Evolutionary conservation across 2,113 vertebrate species (phyloP).

Genomic region (Embiotoca jacksoni): DNA sequence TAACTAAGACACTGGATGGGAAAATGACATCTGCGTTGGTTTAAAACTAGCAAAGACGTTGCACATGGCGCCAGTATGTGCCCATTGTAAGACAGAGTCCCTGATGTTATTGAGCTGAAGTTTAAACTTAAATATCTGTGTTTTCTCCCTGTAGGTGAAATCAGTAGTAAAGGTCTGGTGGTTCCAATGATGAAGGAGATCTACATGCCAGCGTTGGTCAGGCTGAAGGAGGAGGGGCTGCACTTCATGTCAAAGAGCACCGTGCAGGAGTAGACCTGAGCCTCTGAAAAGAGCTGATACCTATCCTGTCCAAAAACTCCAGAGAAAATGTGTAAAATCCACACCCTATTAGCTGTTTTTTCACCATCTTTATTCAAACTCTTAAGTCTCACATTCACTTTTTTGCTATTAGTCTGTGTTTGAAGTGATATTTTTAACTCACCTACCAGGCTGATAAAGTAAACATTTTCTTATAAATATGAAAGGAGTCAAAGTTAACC

Average conservation of each 20-base stretch:
- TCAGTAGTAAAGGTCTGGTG: conserved; percentile 90
- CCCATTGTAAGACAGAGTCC: too few species aligned
- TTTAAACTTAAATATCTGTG: not conserved
- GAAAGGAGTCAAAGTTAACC: too few species aligned
- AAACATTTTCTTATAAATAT: too few species aligned
- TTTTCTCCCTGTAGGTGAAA: conserved; percentile 87
- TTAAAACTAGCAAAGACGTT: too few species aligned
- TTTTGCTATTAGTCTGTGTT: too few species aligned
- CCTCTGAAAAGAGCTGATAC: not conserved
- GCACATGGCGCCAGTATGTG: too few species aligned
- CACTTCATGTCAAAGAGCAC: conserved; percentile 85
- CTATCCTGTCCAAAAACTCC: not conserved
- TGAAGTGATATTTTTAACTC: too few species aligned
- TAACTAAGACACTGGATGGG: too few species aligned
- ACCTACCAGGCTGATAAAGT: too few species aligned
- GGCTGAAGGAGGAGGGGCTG: conserved; percentile 91
- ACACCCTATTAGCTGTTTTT: not conserved
- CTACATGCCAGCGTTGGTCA: conserved; percentile 89
- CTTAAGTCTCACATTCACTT: not conserved
- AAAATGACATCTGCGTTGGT: too few species aligned
- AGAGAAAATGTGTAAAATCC: not conserved
- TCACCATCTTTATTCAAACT: not conserved
- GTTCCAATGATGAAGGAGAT: conserved; percentile 91
- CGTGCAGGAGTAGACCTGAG: conserved; percentile 71
- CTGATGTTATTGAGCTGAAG: not conserved